phyloP scores from a whole-genome alignment of 2,113 vertebrate species.

The Atrichornis clamosus region DNA sequence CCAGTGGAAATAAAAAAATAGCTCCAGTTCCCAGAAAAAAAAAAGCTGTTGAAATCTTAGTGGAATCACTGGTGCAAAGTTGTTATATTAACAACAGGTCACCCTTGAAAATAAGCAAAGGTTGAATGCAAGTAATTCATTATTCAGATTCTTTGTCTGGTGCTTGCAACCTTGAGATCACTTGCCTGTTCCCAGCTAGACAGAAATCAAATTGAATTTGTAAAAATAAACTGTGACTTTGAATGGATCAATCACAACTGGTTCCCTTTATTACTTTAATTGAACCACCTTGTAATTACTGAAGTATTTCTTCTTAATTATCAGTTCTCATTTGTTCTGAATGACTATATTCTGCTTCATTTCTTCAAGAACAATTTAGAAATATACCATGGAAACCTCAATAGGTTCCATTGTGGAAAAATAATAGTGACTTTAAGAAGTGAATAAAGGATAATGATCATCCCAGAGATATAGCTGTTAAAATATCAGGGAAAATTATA shows the following conservation, averaged over 20 bases:
- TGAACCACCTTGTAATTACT: conserved; percentile 42
- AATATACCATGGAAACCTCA: conserved; percentile 26
- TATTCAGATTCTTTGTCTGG: background rate
- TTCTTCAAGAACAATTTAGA: conserved; percentile 41
- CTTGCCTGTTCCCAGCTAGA: background rate
- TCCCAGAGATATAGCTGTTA: background rate
- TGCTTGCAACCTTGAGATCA: background rate
- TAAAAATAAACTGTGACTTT: conserved; percentile 46
- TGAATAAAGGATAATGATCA: background rate
- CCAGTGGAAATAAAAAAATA: background rate
- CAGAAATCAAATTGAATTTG: conserved; percentile 37
- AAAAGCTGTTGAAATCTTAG: background rate
- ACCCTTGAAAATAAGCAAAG: conserved; percentile 26
- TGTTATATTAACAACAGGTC: background rate
- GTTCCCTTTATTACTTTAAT: conserved; percentile 52
- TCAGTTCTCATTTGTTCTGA: conserved; percentile 15
- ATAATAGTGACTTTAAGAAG: conserved; percentile 36
- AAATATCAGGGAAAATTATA: conserved; percentile 18
- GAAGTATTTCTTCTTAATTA: conserved; percentile 33
- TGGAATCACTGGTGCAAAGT: background rate
- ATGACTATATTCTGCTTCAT: conserved; percentile 17
- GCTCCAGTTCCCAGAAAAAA: background rate
- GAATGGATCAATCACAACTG: conserved; percentile 14
- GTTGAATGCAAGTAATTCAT: background rate
- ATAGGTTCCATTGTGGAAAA: conserved; percentile 17